Evolutionary conservation across 2,888 invertebrate species (phyloP).

Genomic region (Rhamphomyia laevipes): DNA sequence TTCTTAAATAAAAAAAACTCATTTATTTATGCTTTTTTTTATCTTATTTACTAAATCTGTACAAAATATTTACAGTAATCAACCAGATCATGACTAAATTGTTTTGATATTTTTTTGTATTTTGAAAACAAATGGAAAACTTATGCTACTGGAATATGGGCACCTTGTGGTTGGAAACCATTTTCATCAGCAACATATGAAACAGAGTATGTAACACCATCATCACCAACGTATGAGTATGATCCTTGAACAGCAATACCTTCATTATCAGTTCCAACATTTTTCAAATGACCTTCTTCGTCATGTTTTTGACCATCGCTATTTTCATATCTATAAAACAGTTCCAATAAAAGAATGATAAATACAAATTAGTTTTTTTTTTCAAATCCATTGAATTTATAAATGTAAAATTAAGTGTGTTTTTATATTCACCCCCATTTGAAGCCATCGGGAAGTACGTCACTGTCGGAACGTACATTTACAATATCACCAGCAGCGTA

Average conservation of each 20-base stretch:
- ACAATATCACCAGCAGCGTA: slow-evolving; percentile 18
- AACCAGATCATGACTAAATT: too few species aligned
- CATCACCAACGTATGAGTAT: slow-evolving; percentile 43
- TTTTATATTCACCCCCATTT: slow-evolving; percentile 25
- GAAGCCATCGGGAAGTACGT: slow-evolving; percentile 45
- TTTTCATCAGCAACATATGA: slow-evolving; percentile 36
- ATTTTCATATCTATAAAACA: slow-evolving; percentile 28
- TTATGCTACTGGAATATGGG: slow-evolving; percentile 37
- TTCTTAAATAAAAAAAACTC: too few species aligned
- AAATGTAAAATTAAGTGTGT: too few species aligned
- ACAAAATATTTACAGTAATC: too few species aligned
- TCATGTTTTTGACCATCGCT: slow-evolving; percentile 42
- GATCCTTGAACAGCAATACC: slow-evolving; percentile 42
- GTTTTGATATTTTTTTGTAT: too few species aligned
- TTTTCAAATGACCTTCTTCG: slow-evolving; percentile 42
- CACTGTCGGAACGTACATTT: slow-evolving; percentile 24
- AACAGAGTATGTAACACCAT: slow-evolving; percentile 47
- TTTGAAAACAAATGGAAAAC: too few species aligned
- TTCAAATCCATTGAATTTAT: neutral
- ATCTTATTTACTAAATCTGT: too few species aligned
- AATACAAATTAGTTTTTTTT: neutral
- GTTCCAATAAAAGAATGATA: too few species aligned
- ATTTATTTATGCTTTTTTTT: too few species aligned
- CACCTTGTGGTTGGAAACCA: slow-evolving; percentile 40
- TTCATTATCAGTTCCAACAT: slow-evolving; percentile 44